Evolutionary conservation across 2,113 vertebrate species (phyloP).

Genomic region (Daphoenositta chrysoptera): DNA sequence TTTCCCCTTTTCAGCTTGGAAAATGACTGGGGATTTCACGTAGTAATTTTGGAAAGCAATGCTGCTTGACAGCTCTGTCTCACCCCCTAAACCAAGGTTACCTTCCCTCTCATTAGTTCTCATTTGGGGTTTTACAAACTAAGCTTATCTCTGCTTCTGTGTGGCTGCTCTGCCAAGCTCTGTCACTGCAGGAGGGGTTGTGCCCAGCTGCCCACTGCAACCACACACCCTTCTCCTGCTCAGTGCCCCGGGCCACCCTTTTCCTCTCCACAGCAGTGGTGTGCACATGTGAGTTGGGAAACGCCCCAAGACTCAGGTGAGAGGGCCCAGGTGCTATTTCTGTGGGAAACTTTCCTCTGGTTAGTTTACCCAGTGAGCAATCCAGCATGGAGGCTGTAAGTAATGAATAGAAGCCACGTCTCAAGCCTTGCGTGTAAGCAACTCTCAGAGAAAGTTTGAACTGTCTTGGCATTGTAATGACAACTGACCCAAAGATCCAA

Average conservation of each 20-base stretch:
- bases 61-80: fast-evolving
- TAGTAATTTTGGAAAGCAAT: background rate
- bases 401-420: background rate
- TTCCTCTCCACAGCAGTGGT: background rate
- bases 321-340: background rate
- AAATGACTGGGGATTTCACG: background rate
- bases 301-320: background rate
- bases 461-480: background rate
- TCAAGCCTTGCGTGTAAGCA: background rate
- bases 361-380: background rate
- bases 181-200: background rate
- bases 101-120: background rate
- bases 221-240: background rate
- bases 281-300: fast-evolving
- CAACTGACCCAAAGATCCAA: background rate
- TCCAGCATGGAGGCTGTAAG: background rate
- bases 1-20: background rate
- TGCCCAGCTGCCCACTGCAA: background rate
- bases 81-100: background rate
- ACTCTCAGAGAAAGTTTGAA: background rate
- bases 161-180: background rate
- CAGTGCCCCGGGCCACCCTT: background rate
- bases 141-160: background rate
- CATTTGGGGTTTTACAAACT: background rate
- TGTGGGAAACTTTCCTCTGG: background rate